Evolutionary conservation across 2,888 invertebrate species (phyloP), one percentile per base, ranked within the genome.

Genomic region (Magallana nippona): DNA sequence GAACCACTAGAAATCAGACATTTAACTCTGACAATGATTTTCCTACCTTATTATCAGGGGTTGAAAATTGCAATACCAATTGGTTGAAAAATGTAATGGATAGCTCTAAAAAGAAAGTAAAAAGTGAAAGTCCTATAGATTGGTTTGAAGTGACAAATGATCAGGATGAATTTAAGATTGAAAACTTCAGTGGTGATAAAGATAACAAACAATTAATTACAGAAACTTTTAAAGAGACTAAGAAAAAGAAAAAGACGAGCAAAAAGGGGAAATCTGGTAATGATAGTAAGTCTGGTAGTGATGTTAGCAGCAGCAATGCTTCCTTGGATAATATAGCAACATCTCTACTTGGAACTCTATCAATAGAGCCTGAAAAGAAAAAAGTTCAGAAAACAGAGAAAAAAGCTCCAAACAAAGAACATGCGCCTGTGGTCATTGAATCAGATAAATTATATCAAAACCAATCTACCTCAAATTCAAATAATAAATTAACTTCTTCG

Each of bases 181-280:
- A 83, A 22, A 86, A 83, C 32, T 55, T 63, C 10, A 79, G 82
- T 19, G 86, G 86, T 82, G 85, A 81, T 79, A 83, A 87, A 82
- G 83, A 87, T 22, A 79, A 82, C 55, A 55, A 27, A 83, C 77
- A 79, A 55, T 62, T 60, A 27, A 60, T 57, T 55, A 56, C 55
- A 56, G 82, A 86, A 22, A 55, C 78, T 32, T 78, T 85, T 55
- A 82, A 86, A 81, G 90, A 91, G 63, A 89, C 88, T 82, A 92
- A 92, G 78, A 89, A 90, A 82, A 92, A 93, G 87, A 92, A 93
- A 85, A 93, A 92, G 87, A 93, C 92, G 80, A 91, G 92, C 83
- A 90, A 91, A 77, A 87, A 89, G 78, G 88, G 86, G 71, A 86
- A 83, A 57, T 77, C 58, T 77, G 71, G 27, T 82, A 55, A 71